phyloP scores from a whole-genome alignment of 2,113 vertebrate genomes.

The Rhea americana region DNA sequence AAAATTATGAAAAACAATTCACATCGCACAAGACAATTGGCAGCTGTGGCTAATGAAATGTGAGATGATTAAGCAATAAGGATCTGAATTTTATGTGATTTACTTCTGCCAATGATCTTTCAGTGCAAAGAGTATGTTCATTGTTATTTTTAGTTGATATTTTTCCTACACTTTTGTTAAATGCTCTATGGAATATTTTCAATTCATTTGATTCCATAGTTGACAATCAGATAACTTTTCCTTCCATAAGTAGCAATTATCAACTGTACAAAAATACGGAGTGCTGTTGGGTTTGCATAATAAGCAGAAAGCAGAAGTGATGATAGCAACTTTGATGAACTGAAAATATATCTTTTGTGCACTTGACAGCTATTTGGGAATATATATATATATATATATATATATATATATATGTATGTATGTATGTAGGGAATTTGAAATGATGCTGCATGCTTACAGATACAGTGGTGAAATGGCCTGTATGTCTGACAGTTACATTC shows the following conservation, averaged over 20 bases:
- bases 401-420: too few relatives aligned
- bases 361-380: constrained; percentile 28
- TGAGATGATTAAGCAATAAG: constrained; percentile 59
- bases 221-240: constrained; percentile 58
- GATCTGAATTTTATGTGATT: constrained; percentile 37
- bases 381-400: too few relatives aligned
- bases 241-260: constrained; percentile 65
- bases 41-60: constrained; percentile 52
- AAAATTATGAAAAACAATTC: constrained; percentile 2
- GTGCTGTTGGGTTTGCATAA: constrained; percentile 27
- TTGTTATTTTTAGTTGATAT: constrained; percentile 59
- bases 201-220: constrained; percentile 24
- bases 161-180: constrained; percentile 28
- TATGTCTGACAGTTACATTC: constrained; percentile 28
- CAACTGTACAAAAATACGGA: constrained; percentile 44
- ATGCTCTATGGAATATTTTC: constrained; percentile 43
- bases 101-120: constrained; percentile 51
- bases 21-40: constrained; percentile 56
- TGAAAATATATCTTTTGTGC: constrained; percentile 44
- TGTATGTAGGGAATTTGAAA: not conserved
- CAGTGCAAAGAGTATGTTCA: constrained; percentile 28
- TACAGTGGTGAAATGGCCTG: constrained; percentile 7
- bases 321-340: constrained; percentile 42
- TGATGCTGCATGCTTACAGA: not conserved
- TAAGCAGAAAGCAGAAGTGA: constrained; percentile 47